Base-by-base conservation (phyloP, 2,797 vertebrate genomes). In the Phrynocephalus guinanensis region DNA sequence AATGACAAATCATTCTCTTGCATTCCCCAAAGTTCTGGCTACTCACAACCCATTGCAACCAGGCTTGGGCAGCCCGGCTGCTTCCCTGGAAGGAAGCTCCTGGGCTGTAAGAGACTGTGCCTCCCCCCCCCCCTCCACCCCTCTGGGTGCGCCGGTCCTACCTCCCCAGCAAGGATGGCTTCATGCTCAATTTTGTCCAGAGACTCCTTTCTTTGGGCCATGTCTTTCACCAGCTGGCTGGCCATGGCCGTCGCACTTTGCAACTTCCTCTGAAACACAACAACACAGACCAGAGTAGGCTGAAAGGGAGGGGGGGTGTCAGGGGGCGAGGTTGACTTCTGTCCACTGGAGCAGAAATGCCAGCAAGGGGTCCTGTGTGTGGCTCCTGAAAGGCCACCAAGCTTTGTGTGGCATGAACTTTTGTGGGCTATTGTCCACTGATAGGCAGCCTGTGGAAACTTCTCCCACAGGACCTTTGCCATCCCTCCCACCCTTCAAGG, bases 141-240 rank as follows among this genome's bases (percentile, higher is more conserved):
- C 56, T 60, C 52, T 44, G 38, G 38, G 38, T 44, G 38, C 38
- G 38, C 38, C 82, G 38, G 22, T 66, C 93, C 91, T 93, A 98
- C 97, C 96, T 97, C 83, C 80, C 97, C 97, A 24, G 92, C 96
- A 33, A 95, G 85, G 26, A 90, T 22, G 5, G 91, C 92, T 92
- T 98, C 96, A 75, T 77, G 93, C 85, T 95, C 95, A 15, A 96
- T 95, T 93, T 96, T 97, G 81, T 94, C 87, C 56, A 98, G 94
- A 70, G 96, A 92, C 13, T 97, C 93, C 0, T 92, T 94, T 75
- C 92, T 96, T 88, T 92, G 90, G 20, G 91, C 80, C 18, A 96
- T 95, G 81, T 97, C 96, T 85, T 94, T 96, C 83, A 85, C 89
- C 91, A 97, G 93, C 48, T 11, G 85, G 5, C 3, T 13, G 0